Conservation (phyloP, 2,888 invertebrate genomes). For the Cephus pygmeus region DNA sequence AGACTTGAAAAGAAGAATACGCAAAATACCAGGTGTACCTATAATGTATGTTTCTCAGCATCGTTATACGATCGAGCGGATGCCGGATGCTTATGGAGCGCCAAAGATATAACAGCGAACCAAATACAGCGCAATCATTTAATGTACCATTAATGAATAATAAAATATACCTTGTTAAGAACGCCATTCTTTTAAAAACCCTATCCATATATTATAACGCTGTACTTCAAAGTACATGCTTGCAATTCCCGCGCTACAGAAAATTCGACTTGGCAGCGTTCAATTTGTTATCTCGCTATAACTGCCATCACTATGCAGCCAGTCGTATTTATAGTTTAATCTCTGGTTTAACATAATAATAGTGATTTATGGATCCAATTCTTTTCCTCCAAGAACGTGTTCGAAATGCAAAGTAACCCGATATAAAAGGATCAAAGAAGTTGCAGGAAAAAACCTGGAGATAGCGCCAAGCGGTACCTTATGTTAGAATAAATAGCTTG, state of each 20-base stretch:
- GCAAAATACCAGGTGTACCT: slow-evolving; percentile 98
- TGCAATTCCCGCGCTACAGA: not conserved
- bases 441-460: not conserved
- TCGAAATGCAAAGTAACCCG: not conserved
- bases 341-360: slow-evolving; percentile 1
- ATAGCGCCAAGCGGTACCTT: not conserved
- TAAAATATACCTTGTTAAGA: not conserved
- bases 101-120: slow-evolving; percentile 70
- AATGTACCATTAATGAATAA: slow-evolving; percentile 3
- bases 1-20: slow-evolving; percentile 92
- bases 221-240: not conserved
- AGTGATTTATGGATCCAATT: slow-evolving; percentile 6
- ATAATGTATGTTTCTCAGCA: slow-evolving; percentile 97
- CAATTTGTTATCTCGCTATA: not conserved
- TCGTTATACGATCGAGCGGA: slow-evolving; percentile 94
- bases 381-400: slow-evolving; percentile 1
- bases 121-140: not conserved
- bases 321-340: slow-evolving; percentile 4
- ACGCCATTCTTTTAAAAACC: not conserved
- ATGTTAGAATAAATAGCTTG: not conserved
- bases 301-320: not conserved
- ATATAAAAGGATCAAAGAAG: not conserved
- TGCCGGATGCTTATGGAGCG: slow-evolving; percentile 99
- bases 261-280: not conserved
- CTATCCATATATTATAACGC: not conserved